These are phyloP conservation scores for Autographa gamma DNA, from an alignment of 2,888 invertebrate genomes.

Conservation along the genomic window DNA sequence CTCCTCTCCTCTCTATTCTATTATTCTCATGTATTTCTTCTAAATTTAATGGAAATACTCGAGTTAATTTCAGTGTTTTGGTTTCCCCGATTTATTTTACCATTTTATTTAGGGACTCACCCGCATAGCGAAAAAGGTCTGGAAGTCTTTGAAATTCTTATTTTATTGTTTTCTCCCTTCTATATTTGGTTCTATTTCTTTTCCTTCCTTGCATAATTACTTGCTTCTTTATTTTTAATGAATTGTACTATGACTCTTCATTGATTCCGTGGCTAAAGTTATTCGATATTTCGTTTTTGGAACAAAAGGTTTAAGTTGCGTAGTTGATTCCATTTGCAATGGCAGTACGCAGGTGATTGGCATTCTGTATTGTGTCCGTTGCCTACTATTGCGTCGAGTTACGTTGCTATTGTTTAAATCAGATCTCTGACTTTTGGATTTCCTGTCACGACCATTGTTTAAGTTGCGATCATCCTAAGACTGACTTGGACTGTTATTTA, in stretches of 20 bases:
- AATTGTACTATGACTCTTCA: neutral
- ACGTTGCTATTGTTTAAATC: constrained; percentile 22
- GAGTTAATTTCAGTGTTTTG: too few species aligned
- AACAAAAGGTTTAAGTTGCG: neutral
- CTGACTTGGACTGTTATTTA: neutral
- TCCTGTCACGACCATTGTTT: constrained; percentile 38
- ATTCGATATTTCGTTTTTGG: constrained; percentile 5
- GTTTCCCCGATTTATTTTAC: too few species aligned
- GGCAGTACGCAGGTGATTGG: constrained; percentile 23
- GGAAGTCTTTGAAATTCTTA: too few species aligned
- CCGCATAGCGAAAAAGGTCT: too few species aligned
- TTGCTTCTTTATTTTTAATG: too few species aligned
- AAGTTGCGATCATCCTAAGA: neutral
- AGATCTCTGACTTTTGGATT: constrained; percentile 28
- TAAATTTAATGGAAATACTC: too few species aligned
- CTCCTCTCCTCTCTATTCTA: too few species aligned
- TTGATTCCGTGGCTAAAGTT: neutral
- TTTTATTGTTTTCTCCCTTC: too few species aligned
- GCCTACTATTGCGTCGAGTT: constrained; percentile 21
- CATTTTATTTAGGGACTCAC: too few species aligned
- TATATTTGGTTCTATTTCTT: too few species aligned
- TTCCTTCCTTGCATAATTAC: too few species aligned
- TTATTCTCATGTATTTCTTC: too few species aligned
- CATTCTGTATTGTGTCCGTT: constrained; percentile 25
- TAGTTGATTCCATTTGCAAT: constrained; percentile 1